Percentiles rank a stretch among this genome's conserved stretches.
Evolutionary conservation across 2,888 invertebrate genomes (phyloP).

Genomic region (Scaptomyza polygonia): DNA sequence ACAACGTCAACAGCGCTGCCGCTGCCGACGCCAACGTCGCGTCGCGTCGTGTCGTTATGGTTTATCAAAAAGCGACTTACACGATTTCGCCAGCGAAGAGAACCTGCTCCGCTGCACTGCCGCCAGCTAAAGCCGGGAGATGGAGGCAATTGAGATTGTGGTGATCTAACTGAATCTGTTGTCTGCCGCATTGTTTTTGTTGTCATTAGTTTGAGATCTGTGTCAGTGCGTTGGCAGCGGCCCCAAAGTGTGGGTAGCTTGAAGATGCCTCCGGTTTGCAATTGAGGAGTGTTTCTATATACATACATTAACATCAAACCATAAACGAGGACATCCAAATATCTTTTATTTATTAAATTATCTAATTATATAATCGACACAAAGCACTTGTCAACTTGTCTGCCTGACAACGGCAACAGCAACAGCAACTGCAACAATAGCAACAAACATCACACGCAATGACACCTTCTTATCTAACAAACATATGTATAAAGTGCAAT

Average conservation of each 20-base stretch:
- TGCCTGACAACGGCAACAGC: conserved; percentile 25
- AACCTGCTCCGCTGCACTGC: conserved; percentile 45
- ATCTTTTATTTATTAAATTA: conserved; percentile 17
- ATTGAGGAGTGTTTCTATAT: conserved; percentile 48
- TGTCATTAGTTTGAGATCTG: conserved; percentile 46
- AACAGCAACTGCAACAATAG: conserved; percentile 26
- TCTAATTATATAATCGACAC: conserved; percentile 55
- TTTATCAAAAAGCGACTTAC: conserved; percentile 62
- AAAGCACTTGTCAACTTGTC: conserved; percentile 65
- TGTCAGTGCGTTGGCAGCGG: conserved; percentile 47
- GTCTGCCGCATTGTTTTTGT: conserved; percentile 28
- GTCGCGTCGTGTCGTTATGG: conserved; percentile 56
- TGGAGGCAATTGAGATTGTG: conserved; percentile 17
- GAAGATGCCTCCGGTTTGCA: conserved; percentile 1
- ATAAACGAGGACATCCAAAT: conserved; percentile 26
- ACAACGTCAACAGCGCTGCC: conserved; percentile 5
- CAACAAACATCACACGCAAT: conserved; percentile 21
- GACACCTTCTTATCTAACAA: conserved; percentile 67
- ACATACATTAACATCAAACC: neutral
- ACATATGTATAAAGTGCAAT: conserved; percentile 68
- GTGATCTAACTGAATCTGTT: conserved; percentile 24
- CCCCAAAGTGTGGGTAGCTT: conserved; percentile 33
- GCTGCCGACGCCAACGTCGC: conserved; percentile 26
- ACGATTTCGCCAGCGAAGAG: conserved; percentile 46
- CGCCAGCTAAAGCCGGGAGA: conserved; percentile 5